phyloP scores from a whole-genome alignment of 2,797 vertebrate species.

The Morelia viridis region DNA sequence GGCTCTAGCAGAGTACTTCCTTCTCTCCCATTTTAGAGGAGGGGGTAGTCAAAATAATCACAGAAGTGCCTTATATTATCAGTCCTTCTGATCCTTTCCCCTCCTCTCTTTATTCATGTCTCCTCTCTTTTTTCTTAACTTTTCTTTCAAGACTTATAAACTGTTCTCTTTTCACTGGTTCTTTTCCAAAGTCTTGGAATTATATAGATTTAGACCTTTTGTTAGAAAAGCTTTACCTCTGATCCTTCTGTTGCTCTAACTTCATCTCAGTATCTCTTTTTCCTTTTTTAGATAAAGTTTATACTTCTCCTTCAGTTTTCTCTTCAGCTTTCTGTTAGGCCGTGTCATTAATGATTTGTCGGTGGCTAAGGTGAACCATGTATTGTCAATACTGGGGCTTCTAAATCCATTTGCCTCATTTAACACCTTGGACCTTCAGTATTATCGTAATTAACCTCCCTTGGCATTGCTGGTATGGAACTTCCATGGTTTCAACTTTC shows the following conservation, averaged over 20 bases:
- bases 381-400: neutral
- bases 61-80: neutral
- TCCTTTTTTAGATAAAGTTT: neutral
- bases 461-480: neutral
- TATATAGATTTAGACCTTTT: neutral
- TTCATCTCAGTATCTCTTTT: neutral
- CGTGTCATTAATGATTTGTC: neutral
- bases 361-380: neutral
- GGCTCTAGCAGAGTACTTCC: neutral
- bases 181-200: neutral
- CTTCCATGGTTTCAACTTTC: neutral
- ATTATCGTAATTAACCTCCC: neutral
- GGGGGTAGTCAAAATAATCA: neutral
- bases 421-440: neutral
- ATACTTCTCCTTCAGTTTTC: neutral
- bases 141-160: neutral
- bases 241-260: neutral
- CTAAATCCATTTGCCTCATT: neutral
- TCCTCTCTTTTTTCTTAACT: neutral
- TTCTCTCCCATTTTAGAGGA: neutral
- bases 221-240: neutral
- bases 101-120: neutral
- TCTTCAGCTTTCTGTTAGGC: neutral
- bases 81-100: neutral
- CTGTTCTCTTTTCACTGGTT: neutral